Evolutionary conservation across 2,888 invertebrate genomes (phyloP).

Genomic region (Biston stratarius): DNA sequence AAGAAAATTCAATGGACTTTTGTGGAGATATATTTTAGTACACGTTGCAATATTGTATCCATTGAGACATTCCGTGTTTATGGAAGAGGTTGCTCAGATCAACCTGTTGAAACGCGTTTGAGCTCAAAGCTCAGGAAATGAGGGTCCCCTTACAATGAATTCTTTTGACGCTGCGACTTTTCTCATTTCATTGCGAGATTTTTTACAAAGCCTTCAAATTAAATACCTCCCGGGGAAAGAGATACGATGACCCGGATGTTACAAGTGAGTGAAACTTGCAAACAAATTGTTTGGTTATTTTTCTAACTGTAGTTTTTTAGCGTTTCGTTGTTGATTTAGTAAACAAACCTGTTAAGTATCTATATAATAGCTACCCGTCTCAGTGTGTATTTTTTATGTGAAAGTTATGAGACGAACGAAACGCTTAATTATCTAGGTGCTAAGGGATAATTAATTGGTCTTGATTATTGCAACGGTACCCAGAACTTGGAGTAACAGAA

Average conservation of each 20-base stretch:
- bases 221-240: conserved; percentile 37
- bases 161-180: conserved; percentile 47
- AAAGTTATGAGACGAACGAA: too few species aligned
- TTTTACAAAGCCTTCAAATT: conserved; percentile 41
- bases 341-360: not conserved
- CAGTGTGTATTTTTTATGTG: too few species aligned
- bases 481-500: too few species aligned
- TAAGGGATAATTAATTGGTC: too few species aligned
- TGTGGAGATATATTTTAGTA: too few species aligned
- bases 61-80: conserved; percentile 7
- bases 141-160: conserved; percentile 37
- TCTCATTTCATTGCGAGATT: conserved; percentile 43
- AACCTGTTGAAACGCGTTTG: conserved; percentile 39
- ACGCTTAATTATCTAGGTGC: too few species aligned
- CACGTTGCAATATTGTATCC: not conserved
- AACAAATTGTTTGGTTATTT: conserved; percentile 4
- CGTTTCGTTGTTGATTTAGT: not conserved
- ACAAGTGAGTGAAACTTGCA: conserved; percentile 4
- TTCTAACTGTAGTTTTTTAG: not conserved
- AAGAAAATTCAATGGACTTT: too few species aligned
- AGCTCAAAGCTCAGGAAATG: conserved; percentile 38
- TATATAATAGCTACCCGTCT: not conserved
- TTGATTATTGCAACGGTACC: too few species aligned
- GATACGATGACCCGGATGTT: conserved; percentile 30
- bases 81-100: conserved; percentile 16